phyloP scores from a whole-genome alignment of 2,888 invertebrate species.

The Nyleta sp. region DNA sequence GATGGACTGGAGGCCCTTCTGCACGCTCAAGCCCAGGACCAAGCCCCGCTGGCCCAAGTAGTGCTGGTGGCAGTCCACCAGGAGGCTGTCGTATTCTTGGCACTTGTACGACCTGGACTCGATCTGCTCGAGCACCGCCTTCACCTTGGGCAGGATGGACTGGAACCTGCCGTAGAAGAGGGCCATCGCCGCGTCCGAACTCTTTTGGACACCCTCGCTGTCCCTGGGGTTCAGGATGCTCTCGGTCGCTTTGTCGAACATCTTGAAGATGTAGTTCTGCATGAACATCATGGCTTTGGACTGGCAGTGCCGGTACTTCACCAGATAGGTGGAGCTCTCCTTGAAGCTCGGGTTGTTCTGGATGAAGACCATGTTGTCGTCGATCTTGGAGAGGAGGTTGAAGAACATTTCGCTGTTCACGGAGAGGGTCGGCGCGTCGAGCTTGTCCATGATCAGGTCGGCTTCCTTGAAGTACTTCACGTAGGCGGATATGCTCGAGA shows the following conservation, averaged over 20 bases:
- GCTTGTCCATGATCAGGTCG: conserved; percentile 90
- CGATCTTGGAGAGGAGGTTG: conserved; percentile 91
- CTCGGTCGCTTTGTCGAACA: conserved; percentile 91
- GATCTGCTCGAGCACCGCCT: conserved; percentile 90
- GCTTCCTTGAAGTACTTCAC: conserved; percentile 94
- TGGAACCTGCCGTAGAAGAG: conserved; percentile 95
- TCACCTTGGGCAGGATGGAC: conserved; percentile 93
- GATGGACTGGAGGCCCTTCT: conserved; percentile 77
- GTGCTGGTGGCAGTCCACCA: conserved; percentile 91
- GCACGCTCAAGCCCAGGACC: conserved; percentile 84
- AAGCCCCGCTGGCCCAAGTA: conserved; percentile 90
- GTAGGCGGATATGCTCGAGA: conserved; percentile 90
- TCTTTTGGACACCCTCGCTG: conserved; percentile 70
- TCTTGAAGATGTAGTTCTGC: conserved; percentile 89
- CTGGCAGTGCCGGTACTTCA: conserved; percentile 93
- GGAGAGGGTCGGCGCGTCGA: conserved; percentile 91
- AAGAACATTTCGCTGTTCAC: conserved; percentile 94
- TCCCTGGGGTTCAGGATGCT: conserved; percentile 77
- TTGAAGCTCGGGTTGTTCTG: conserved; percentile 91
- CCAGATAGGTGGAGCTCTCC: conserved; percentile 91
- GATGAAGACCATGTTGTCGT: conserved; percentile 93
- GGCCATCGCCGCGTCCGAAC: conserved; percentile 89
- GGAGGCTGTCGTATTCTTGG: conserved; percentile 89
- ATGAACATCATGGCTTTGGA: conserved; percentile 91
- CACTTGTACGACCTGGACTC: conserved; percentile 89